Conservation (phyloP, 1,140 invertebrate species). For the Aleiodes sp. region DNA sequence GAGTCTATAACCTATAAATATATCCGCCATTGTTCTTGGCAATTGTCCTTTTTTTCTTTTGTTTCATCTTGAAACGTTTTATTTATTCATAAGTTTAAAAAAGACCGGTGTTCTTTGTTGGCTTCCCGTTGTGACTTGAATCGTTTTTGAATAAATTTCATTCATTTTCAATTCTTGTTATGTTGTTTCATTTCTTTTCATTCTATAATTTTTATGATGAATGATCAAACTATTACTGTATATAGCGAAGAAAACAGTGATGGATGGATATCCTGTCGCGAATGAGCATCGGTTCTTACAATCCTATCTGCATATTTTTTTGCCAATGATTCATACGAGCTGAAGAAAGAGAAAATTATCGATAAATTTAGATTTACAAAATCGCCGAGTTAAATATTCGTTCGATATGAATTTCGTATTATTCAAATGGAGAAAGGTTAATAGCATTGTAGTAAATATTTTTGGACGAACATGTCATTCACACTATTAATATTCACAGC, state of each 20-base stretch:
- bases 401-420: too few species aligned
- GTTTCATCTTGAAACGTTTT: too few species aligned
- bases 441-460: too few species aligned
- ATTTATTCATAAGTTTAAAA: constrained; percentile 10
- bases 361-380: too few species aligned
- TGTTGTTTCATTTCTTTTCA: neutral
- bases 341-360: too few species aligned
- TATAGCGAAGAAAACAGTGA: neutral
- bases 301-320: neutral
- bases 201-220: neutral
- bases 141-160: constrained; percentile 11
- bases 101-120: neutral
- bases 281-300: neutral
- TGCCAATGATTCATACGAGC: too few species aligned
- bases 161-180: constrained; percentile 2
- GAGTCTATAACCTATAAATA: constrained; percentile 1
- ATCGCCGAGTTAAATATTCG: too few species aligned
- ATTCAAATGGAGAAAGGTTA: too few species aligned
- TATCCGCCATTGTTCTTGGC: neutral
- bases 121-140: constrained; percentile 24
- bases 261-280: neutral
- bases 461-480: too few species aligned
- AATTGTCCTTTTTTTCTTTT: constrained; percentile 2
- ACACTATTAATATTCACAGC: too few species aligned
- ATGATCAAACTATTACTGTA: neutral